Base-by-base conservation (phyloP, 2,888 invertebrate species). In the Timema podura region DNA sequence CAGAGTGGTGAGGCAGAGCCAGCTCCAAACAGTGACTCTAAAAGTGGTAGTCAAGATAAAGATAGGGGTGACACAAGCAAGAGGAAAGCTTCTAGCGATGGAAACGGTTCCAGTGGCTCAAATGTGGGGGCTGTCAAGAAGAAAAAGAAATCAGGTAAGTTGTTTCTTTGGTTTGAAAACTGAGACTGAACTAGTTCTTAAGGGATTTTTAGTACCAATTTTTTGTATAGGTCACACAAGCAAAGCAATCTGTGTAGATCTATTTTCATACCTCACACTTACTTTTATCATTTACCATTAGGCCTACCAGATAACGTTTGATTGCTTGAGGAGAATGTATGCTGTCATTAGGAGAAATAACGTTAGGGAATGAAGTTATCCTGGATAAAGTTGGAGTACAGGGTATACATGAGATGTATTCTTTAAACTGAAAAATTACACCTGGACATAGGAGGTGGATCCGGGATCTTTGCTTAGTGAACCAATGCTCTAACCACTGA, bases 61-160 rank as follows among this genome's bases (percentile, higher is more conserved):
- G 67, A 67, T 30, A 48, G 10, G 11, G 46, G 47, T 66, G 71
- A 65, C 16, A 47, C 57, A n/a, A 70, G 10, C 44, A 71, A 71
- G 44, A 59, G 71, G 13, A 71, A 69, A 48, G 71, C 71, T 44
- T 64, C 69, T n/a, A 3, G 30, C 30, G 44, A 51, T 67, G 30
- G 68, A 68, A 11, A 8, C 30, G 45, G 66, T 49, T 54, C 46
- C 57, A 69, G 64, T 71, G 30, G 30, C 30, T 7, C 71, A 57
- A 51, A 51, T 30, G 16, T 61, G 8, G 61, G 61, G 45, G 61
- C 30, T 30, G 61, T 30, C 68, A 73, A 71, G 61, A 72, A 71
- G 68, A 72, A 69, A 59, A 73, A 72, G 71, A 72, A 59, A 59
- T 48, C 65, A 10, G 65, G 69, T 66, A 48, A 66, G 66, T 54